Conservation (phyloP, 2,797 vertebrate genomes). For the Calcarius lapponicus region DNA sequence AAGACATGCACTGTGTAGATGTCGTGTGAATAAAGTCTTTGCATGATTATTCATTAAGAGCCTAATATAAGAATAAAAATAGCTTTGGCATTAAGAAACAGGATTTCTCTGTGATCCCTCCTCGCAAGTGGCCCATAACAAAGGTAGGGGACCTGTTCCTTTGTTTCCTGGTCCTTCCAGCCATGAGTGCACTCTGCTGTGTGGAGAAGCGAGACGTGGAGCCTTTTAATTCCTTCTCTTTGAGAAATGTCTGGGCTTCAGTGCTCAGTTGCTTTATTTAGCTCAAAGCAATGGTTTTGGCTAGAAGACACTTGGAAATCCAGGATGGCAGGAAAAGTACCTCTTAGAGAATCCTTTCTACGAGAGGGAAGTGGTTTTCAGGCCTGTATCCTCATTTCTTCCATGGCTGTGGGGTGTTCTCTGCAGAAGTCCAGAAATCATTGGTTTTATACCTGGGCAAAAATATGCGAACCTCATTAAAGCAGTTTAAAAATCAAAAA, state of each 20-base stretch:
- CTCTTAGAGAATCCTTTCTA: background rate
- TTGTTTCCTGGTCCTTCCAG: background rate
- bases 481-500: background rate
- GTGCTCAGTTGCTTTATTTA: background rate
- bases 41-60: background rate
- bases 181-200: background rate
- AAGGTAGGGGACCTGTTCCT: background rate
- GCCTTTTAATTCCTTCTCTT: background rate
- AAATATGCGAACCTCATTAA: background rate
- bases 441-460: background rate
- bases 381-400: background rate
- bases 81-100: background rate
- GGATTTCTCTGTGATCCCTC: background rate
- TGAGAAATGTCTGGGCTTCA: background rate
- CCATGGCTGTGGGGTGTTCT: background rate
- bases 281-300: background rate
- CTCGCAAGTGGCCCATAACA: rapidly evolving
- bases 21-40: background rate
- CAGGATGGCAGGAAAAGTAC: background rate
- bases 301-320: background rate
- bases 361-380: background rate
- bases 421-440: background rate
- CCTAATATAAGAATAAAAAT: background rate
- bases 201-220: background rate
- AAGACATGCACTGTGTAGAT: rapidly evolving